A percentile compares a stretch with the other conserved stretches of the same genome.
These are phyloP conservation scores for Rapana venosa DNA, from an alignment of 2,888 invertebrate species.

Conservation along the genomic window DNA sequence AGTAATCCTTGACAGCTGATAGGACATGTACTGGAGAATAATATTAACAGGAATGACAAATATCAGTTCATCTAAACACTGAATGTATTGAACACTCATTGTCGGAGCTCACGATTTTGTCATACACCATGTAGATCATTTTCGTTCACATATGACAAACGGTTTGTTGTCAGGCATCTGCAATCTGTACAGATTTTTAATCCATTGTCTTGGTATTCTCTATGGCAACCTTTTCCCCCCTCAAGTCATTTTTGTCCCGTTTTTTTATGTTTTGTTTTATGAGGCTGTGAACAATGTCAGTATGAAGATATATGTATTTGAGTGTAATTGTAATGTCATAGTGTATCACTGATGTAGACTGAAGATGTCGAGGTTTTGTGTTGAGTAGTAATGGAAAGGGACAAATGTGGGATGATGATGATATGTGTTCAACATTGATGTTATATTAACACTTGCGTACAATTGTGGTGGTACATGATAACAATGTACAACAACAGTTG, in stretches of 20 bases:
- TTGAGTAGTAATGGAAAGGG: neutral
- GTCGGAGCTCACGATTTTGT: too few species aligned
- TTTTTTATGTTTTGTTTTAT: neutral
- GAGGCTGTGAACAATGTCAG: neutral
- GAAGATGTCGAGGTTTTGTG: neutral
- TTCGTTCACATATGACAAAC: too few species aligned
- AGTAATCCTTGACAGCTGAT: too few species aligned
- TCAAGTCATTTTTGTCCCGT: neutral
- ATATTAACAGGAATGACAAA: too few species aligned
- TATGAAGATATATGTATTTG: neutral
- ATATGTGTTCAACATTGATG: neutral
- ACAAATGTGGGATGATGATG: neutral
- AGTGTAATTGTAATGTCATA: too few species aligned
- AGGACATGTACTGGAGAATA: too few species aligned
- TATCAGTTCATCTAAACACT: too few species aligned
- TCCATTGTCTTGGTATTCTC: neutral
- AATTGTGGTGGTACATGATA: too few species aligned
- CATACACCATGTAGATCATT: too few species aligned
- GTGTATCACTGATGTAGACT: neutral
- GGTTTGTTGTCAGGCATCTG: neutral
- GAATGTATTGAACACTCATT: too few species aligned
- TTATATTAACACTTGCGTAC: too few species aligned
- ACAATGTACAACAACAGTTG: too few species aligned
- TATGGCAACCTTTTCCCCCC: neutral
- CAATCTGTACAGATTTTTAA: conserved; percentile 2